A percentile compares a stretch with the other conserved stretches of the same genome.
Conservation (phyloP, 1,140 invertebrate species). For the Nomia melanderi region DNA sequence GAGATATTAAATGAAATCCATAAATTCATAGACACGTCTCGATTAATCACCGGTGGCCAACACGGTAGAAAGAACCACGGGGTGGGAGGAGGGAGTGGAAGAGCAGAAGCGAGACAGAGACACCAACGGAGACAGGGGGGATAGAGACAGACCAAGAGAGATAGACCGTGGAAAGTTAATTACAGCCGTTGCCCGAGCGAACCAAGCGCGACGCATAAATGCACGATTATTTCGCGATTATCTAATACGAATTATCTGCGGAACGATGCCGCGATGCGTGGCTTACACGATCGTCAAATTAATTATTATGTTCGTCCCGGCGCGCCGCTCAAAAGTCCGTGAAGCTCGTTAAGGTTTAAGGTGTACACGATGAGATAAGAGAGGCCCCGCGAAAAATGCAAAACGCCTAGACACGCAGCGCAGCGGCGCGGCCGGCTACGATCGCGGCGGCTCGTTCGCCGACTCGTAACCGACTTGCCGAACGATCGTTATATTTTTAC, state of each 20-base stretch:
- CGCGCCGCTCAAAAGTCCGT: constrained; percentile 30
- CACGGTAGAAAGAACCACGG: constrained; percentile 3
- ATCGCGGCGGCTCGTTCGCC: background rate
- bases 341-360: constrained; percentile 43
- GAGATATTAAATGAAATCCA: constrained; percentile 70
- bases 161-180: constrained; percentile 60
- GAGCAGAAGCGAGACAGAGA: background rate
- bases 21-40: constrained; percentile 65
- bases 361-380: constrained; percentile 5
- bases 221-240: constrained; percentile 60
- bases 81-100: background rate
- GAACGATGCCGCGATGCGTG: constrained; percentile 30
- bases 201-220: constrained; percentile 27
- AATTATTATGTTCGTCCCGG: constrained; percentile 50
- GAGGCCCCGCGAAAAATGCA: constrained; percentile 36
- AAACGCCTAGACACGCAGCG: constrained; percentile 18
- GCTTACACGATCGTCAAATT: constrained; percentile 53
- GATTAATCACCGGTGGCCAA: constrained; percentile 59
- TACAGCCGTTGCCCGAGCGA: constrained; percentile 27
- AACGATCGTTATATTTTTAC: constrained; percentile 27
- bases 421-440: too few species aligned
- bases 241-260: constrained; percentile 62
- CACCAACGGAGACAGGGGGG: too few species aligned
- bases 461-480: background rate
- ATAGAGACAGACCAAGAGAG: too few species aligned